These are phyloP conservation scores for Centruroides sculpturatus DNA, from an alignment of 1,140 invertebrate species.

Conservation along the genomic window DNA sequence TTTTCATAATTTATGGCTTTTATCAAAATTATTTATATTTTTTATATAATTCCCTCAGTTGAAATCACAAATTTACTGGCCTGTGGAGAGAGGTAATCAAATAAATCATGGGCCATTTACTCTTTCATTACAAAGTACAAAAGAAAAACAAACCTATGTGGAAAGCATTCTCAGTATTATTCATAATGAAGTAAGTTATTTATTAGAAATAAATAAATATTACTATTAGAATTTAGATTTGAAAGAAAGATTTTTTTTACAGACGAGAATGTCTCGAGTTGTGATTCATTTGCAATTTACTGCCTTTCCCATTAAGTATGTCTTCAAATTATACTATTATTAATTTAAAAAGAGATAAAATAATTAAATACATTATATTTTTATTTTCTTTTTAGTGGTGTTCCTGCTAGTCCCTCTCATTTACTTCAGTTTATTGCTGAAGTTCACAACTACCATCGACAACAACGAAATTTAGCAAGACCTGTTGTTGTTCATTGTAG, in stretches of 20 bases:
- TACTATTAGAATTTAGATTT: too few species aligned
- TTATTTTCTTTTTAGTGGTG: conserved; percentile 33
- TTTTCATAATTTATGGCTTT: too few species aligned
- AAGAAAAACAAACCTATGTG: conserved; percentile 48
- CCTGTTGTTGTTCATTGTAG: conserved; percentile 60
- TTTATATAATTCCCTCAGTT: conserved; percentile 32
- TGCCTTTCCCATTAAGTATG: conserved; percentile 63
- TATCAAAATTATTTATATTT: too few species aligned
- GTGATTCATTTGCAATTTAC: conserved; percentile 69
- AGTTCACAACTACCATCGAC: conserved; percentile 41
- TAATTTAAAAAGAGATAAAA: too few species aligned
- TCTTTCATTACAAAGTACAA: conserved; percentile 49
- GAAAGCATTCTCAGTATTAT: conserved; percentile 52
- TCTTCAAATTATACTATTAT: conserved; percentile 30
- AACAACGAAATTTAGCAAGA: conserved; percentile 41
- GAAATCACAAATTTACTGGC: conserved; percentile 57
- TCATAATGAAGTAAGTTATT: conserved; percentile 32
- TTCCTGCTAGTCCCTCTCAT: conserved; percentile 39
- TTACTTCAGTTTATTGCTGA: conserved; percentile 43
- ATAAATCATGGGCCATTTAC: conserved; percentile 39
- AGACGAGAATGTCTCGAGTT: conserved; percentile 40
- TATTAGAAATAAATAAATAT: not conserved
- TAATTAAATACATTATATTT: too few species aligned
- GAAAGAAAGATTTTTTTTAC: too few species aligned
- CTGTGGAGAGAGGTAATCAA: conserved; percentile 46